Conservation (phyloP, 1,140 invertebrate genomes). For the Tetramorium alpestre region DNA sequence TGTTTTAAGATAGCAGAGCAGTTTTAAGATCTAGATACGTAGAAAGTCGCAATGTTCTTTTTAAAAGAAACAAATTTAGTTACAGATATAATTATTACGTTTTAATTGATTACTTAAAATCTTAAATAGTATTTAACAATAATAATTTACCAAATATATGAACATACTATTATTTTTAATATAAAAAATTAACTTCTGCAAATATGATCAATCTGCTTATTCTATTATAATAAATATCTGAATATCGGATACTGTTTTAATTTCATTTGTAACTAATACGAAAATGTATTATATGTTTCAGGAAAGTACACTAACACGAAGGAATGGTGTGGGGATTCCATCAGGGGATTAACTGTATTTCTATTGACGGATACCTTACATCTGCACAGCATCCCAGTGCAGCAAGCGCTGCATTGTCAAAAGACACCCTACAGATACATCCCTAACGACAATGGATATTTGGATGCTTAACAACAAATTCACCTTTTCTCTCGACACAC, state of each 20-base stretch:
- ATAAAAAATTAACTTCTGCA: not conserved
- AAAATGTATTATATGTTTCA: conserved; percentile 45
- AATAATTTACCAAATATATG: not conserved
- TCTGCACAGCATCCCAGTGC: conserved; percentile 59
- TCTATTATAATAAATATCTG: no score
- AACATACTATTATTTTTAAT: not conserved
- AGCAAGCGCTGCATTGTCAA: conserved; percentile 66
- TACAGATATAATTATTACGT: not conserved
- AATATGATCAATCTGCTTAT: no score
- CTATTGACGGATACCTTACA: conserved; percentile 38
- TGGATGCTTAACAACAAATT: conserved; percentile 35
- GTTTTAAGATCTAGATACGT: not conserved
- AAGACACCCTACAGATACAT: conserved; percentile 21
- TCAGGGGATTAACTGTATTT: conserved; percentile 18
- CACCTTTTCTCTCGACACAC: not conserved
- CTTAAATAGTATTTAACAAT: not conserved
- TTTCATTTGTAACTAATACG: conserved; percentile 9
- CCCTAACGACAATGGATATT: conserved; percentile 59
- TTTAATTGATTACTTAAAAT: not conserved
- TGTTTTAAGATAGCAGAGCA: not conserved
- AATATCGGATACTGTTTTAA: not conserved
- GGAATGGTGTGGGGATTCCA: conserved; percentile 11
- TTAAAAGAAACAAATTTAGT: not conserved
- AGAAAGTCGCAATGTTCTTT: not conserved
- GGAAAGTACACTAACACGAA: conserved; percentile 3